phyloP scores from a whole-genome alignment of 2,113 vertebrate species.

The Hypomesus transpacificus region DNA sequence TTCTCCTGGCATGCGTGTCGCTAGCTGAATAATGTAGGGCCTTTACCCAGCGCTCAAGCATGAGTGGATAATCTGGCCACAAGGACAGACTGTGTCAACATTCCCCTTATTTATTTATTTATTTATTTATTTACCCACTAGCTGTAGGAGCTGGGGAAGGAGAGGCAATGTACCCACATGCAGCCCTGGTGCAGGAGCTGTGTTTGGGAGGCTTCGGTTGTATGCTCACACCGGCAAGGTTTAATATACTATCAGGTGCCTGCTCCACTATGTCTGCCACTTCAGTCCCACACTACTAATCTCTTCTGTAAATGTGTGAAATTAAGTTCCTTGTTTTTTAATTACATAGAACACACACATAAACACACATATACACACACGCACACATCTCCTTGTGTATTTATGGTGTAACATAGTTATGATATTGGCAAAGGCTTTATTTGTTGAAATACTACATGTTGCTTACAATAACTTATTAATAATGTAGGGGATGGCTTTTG shows the following conservation, averaged over 20 bases:
- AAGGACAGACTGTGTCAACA: conserved; percentile 69
- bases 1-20: conserved; percentile 49
- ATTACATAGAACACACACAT: conserved; percentile 16
- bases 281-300: no score
- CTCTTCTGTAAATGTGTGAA: conserved; percentile 11
- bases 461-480: conserved; percentile 51
- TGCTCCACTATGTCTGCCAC: no score
- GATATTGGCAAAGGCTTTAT: conserved; percentile 39
- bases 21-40: conserved; percentile 70
- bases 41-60: conserved; percentile 65
- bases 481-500: conserved; percentile 44
- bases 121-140: conserved; percentile 43
- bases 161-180: conserved; percentile 13
- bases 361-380: no score
- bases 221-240: no score
- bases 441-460: conserved; percentile 44
- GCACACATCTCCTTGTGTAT: no score
- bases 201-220: conserved; percentile 1
- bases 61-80: conserved; percentile 74
- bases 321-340: conserved; percentile 39
- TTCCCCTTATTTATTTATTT: conserved; percentile 65
- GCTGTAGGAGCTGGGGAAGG: conserved; percentile 33
- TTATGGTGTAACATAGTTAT: conserved; percentile 20
- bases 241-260: no score
- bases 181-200: not conserved